A percentile compares a stretch with the other conserved stretches of the same genome.
phyloP scores from a whole-genome alignment of 2,888 invertebrate species.

The Euzetes globulus region DNA sequence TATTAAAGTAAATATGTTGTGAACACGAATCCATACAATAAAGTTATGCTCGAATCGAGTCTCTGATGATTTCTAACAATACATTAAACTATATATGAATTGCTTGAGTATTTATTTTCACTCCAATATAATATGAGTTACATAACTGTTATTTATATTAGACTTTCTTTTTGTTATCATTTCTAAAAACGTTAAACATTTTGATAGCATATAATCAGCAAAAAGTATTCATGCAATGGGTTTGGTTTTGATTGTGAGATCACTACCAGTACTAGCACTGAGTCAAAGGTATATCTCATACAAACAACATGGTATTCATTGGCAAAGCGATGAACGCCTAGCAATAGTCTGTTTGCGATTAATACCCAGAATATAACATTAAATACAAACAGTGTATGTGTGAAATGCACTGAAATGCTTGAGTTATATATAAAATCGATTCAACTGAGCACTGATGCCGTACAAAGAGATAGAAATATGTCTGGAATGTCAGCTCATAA shows the following conservation, averaged over 20 bases:
- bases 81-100: conserved; percentile 8
- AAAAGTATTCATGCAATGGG: conserved; percentile 24
- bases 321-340: conserved; percentile 10
- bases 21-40: neutral
- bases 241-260: conserved; percentile 22
- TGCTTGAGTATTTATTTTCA: neutral
- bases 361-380: conserved; percentile 3
- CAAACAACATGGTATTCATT: neutral
- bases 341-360: neutral
- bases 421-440: conserved; percentile 4
- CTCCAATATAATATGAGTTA: neutral
- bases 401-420: neutral
- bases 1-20: neutral
- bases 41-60: conserved; percentile 4
- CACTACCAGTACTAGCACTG: neutral
- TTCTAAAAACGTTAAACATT: conserved; percentile 25
- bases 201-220: conserved; percentile 18
- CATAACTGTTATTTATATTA: conserved; percentile 24
- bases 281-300: conserved; percentile 2
- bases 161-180: conserved; percentile 18
- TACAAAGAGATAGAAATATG: conserved; percentile 10
- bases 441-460: too few relatives aligned
- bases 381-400: neutral
- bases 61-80: conserved; percentile 1
- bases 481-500: conserved; percentile 24